Evolutionary conservation across 2,797 vertebrate genomes (phyloP).

Genomic region (Balearica regulorum): DNA sequence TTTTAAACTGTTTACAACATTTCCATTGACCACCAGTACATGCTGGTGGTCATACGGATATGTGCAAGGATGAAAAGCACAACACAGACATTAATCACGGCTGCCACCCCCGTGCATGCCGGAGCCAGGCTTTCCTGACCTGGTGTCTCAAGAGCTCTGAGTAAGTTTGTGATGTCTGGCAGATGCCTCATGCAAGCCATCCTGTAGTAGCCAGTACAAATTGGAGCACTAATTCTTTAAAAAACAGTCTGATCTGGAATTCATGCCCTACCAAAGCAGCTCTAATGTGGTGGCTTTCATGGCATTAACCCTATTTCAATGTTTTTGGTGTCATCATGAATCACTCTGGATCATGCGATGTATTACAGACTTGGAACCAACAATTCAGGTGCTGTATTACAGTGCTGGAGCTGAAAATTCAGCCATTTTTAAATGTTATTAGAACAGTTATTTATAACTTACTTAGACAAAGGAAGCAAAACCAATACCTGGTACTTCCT

Average conservation of each 20-base stretch:
- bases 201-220: neutral
- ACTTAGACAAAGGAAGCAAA: neutral
- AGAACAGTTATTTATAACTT: neutral
- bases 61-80: neutral
- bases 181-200: neutral
- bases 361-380: neutral
- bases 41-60: neutral
- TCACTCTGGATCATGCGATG: neutral
- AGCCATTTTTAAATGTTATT: neutral
- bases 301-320: neutral
- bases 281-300: neutral
- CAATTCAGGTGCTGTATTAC: neutral
- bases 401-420: neutral
- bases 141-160: neutral
- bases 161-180: neutral
- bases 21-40: neutral
- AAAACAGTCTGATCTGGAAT: neutral
- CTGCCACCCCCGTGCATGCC: neutral
- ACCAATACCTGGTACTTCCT: constrained; percentile 61
- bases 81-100: neutral
- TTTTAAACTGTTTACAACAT: neutral
- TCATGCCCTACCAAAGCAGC: neutral
- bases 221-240: neutral
- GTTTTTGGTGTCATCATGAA: neutral
- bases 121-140: neutral